These are phyloP conservation scores for Drosophila buzzatii DNA, from an alignment of 2,888 invertebrate genomes.

Conservation along the genomic window DNA sequence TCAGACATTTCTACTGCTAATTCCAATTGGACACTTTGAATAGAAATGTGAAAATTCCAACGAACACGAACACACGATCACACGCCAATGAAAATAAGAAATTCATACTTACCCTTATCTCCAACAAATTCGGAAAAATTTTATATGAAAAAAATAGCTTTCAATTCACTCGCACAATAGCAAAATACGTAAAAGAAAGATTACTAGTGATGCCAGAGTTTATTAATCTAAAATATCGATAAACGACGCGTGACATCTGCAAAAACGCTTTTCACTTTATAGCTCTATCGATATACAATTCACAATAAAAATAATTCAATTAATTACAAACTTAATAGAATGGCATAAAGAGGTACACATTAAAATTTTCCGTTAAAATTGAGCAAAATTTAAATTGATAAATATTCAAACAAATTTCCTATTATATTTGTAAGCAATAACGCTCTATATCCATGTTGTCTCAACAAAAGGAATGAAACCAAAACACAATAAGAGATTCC, in stretches of 20 bases:
- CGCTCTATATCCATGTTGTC: neutral
- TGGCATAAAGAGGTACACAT: neutral
- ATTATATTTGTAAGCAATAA: too few species aligned
- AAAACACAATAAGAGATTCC: neutral
- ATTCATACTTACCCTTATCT: neutral
- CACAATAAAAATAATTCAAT: neutral
- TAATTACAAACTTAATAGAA: neutral
- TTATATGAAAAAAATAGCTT: too few species aligned
- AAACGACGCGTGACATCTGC: neutral
- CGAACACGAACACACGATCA: neutral
- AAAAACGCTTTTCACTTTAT: neutral
- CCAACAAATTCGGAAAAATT: neutral
- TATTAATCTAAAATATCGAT: slow-evolving; percentile 1
- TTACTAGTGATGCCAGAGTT: slow-evolving; percentile 10
- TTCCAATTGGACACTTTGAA: slow-evolving; percentile 4
- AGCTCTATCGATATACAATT: neutral
- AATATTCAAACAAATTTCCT: neutral
- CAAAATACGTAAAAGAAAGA: neutral
- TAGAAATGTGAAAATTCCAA: neutral
- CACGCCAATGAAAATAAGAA: neutral
- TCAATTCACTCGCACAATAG: neutral
- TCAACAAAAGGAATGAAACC: neutral
- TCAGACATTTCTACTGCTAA: slow-evolving; percentile 1
- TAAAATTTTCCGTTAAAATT: neutral
- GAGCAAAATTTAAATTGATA: neutral